Evolutionary conservation across 1,140 invertebrate species (phyloP).

Genomic region (Pachypeltis micranthus): DNA sequence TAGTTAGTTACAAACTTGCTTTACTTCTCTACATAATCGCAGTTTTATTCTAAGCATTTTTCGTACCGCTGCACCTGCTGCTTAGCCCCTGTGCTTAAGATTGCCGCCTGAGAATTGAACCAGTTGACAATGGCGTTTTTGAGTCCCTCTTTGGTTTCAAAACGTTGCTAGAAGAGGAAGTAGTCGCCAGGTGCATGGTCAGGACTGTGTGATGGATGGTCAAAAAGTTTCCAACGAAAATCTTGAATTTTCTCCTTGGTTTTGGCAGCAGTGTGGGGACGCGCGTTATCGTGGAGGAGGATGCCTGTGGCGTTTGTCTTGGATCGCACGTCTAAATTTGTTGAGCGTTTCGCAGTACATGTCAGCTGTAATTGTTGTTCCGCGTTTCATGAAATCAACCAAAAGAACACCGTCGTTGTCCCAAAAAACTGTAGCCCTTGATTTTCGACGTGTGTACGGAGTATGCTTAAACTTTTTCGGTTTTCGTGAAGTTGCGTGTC

Average conservation of each 20-base stretch:
- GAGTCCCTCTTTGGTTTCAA: slow-evolving; percentile 11
- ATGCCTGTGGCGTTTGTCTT: too few species aligned
- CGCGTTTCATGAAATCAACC: neutral
- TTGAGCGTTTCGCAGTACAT: neutral
- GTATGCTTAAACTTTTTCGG: neutral
- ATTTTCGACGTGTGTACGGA: neutral
- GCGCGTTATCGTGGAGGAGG: too few species aligned
- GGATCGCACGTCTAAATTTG: neutral
- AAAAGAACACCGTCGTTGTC: neutral
- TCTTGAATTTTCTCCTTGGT: slow-evolving; percentile 16
- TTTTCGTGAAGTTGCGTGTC: neutral
- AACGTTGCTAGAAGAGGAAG: neutral
- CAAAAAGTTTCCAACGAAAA: slow-evolving; percentile 12
- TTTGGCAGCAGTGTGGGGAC: slow-evolving; percentile 8
- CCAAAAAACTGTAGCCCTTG: neutral
- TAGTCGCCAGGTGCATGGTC: slow-evolving; percentile 7
- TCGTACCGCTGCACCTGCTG: slow-evolving; percentile 8
- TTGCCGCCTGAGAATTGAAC: slow-evolving; percentile 5
- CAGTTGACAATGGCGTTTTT: too few species aligned
- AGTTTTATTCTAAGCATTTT: slow-evolving; percentile 10
- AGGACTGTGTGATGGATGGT: neutral
- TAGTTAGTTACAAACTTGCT: neutral
- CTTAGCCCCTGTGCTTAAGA: neutral
- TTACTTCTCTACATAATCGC: slow-evolving; percentile 7
- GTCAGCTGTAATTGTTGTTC: neutral